phyloP scores from a whole-genome alignment of 2,797 vertebrate species.

The Sitta carolinensis region DNA sequence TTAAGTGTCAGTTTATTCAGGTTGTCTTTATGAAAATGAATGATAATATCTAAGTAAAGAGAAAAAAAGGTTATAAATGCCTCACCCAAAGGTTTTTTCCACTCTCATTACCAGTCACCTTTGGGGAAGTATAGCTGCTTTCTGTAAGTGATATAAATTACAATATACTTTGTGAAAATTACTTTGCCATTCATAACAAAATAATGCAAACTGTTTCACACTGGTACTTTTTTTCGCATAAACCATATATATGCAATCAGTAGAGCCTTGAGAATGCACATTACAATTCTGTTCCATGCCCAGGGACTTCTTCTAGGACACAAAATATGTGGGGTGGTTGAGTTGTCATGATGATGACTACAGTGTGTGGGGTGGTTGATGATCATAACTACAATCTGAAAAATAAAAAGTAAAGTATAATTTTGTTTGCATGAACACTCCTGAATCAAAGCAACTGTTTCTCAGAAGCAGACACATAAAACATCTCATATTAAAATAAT shows the following conservation, averaged over 20 bases:
- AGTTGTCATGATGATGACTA: not conserved
- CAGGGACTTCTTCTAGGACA: not conserved
- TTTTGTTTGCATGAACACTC: not conserved
- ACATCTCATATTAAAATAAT: not conserved
- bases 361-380: not conserved
- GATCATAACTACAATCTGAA: not conserved
- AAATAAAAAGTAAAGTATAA: not conserved
- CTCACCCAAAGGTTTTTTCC: not conserved
- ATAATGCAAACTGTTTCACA: not conserved
- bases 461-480: not conserved
- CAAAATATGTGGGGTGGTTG: not conserved
- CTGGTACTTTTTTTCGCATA: not conserved
- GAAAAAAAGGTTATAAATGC: not conserved
- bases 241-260: not conserved
- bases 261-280: not conserved
- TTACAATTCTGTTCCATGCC: not conserved
- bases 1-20: not conserved
- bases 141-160: not conserved
- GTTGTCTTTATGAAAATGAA: not conserved
- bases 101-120: not conserved
- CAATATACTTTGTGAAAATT: not conserved
- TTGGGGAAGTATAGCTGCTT: not conserved
- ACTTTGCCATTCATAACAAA: not conserved
- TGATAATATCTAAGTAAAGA: not conserved
- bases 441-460: not conserved